These are phyloP conservation scores for Willowsia nigromaculata DNA, from an alignment of 2,888 invertebrate species.

Conservation along the genomic window DNA sequence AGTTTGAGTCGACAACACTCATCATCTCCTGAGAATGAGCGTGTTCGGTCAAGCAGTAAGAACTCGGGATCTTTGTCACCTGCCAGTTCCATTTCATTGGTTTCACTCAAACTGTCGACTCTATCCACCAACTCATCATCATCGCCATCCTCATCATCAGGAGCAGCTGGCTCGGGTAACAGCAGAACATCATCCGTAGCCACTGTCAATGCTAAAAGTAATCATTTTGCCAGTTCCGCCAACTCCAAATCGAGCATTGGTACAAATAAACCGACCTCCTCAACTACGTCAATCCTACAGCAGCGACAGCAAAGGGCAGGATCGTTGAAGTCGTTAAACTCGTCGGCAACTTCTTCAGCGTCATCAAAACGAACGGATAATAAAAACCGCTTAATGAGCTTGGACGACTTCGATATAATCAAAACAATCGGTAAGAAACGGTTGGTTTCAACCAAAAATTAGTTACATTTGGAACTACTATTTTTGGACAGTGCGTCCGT, in stretches of 20 bases:
- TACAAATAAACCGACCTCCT: constrained; percentile 30
- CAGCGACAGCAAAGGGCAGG: constrained; percentile 28
- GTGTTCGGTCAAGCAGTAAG: constrained; percentile 54
- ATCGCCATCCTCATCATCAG: constrained; percentile 1
- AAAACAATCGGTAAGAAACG: constrained; percentile 77
- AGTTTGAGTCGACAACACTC: constrained; percentile 54
- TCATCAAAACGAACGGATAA: constrained; percentile 30
- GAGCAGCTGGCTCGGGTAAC: neutral
- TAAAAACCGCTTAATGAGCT: constrained; percentile 58
- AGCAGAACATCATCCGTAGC: constrained; percentile 10
- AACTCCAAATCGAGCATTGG: constrained; percentile 23
- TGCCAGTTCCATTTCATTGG: constrained; percentile 66
- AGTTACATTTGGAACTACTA: neutral
- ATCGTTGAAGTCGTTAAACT: constrained; percentile 5
- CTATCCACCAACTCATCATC: constrained; percentile 43
- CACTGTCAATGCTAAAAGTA: constrained; percentile 34
- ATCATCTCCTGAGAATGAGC: constrained; percentile 54
- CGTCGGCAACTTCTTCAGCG: constrained; percentile 1
- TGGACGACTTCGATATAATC: constrained; percentile 75
- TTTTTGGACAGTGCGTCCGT: neutral
- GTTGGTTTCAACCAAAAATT: no score
- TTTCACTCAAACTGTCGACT: constrained; percentile 54
- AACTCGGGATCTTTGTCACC: constrained; percentile 61
- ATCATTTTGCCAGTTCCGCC: constrained; percentile 33
- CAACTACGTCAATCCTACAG: constrained; percentile 24